Base-by-base conservation (phyloP, 2,888 invertebrate genomes). In the Ariolimax columbianus region DNA sequence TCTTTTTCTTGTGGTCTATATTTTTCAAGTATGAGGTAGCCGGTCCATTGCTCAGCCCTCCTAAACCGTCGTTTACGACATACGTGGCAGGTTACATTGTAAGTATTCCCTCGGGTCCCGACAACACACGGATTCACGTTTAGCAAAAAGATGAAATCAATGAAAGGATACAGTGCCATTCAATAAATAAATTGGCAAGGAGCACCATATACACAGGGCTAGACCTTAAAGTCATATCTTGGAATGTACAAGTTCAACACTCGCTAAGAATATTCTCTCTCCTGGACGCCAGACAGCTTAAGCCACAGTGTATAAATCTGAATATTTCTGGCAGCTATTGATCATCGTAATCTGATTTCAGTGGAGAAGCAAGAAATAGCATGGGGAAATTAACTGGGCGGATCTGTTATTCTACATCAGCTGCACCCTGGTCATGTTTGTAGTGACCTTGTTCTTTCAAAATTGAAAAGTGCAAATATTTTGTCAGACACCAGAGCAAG, bases 261-360 rank as follows among this genome's bases (percentile, higher is more conserved):
- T 11, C 19, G 55, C 17, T 2, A 2, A 55, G 55, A 55, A 55
- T 55, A 55, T 55, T 55, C 55, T 55, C 2, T 55, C 23, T 55
- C 55, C 14, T 55, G 55, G 55, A 55, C 17, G 17, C 55, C 40
- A 40, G 23, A 23, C 72, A 11, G 23, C 26, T 23, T 7, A 1
- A 6, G 19, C 26, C 23, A 17, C 38, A 70, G 19, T 70, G 26
- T 40, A 40, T 72, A 40, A 72, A 72, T 72, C 72, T 36, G 72
- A 72, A 72, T 40, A 72, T 72, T 72, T 72, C 40, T 72, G 72
- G 26, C 72, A 72, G 40, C 72, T 72, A 72, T 72, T 38, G 72
- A 72, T 72, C 72, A 72, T 9, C 6, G 19, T 23, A 72, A 72
- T 40, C 38, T 72, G 40, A 40, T 72, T 72, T 40, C 40, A 72